Evolutionary conservation across 2,797 vertebrate genomes (phyloP), one percentile per base, ranked within the genome.

Genomic region (Danio tinwini): DNA sequence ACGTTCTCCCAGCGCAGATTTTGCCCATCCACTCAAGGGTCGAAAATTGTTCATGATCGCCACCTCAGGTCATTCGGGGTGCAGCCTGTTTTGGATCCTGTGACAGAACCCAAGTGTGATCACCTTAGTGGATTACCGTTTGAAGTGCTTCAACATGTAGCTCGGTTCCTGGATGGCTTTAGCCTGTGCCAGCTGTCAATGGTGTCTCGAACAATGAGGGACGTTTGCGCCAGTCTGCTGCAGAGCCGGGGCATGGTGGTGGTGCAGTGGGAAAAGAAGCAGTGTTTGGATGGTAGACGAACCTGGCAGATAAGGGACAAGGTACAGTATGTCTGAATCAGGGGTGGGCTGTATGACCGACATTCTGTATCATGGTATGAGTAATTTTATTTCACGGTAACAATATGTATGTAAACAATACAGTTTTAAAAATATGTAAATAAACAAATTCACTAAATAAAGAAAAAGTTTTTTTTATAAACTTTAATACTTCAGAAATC

Each of bases 211-310:
- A 94, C 95, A 80, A 97, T 99, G 97, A 96, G 98, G 87, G 98
- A 99, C 71, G 94, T 99, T 39, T 99, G 97, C 81, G 95, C 94
- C 90, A 98, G 97, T 87, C 94, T 99, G 81, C 95, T 99, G 80
- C 96, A 98, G 88, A 94, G 93, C 83, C 95, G 97, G 71, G 98
- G 98, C 80, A 97, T 99, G 88, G 98, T 99, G 80, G 96, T 98
- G 86, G 90, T 99, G 55, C 94, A 96, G 71, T 99, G 98, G 98
- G 96, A 96, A 86, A 96, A 94, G 87, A 95, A 81, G 88, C 95
- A 78, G 70, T 85, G 86, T 74, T 89, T 93, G 37, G 84, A 88
- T 11, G 88, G 95, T 85, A 93, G 88, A 68, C 93, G 92, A 74
- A 94, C 95, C 6, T 99, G 98, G 98, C 95, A 97, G 89, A 93